phyloP scores from a whole-genome alignment of 1,140 invertebrate genomes.

The Drosophila yakuba region DNA sequence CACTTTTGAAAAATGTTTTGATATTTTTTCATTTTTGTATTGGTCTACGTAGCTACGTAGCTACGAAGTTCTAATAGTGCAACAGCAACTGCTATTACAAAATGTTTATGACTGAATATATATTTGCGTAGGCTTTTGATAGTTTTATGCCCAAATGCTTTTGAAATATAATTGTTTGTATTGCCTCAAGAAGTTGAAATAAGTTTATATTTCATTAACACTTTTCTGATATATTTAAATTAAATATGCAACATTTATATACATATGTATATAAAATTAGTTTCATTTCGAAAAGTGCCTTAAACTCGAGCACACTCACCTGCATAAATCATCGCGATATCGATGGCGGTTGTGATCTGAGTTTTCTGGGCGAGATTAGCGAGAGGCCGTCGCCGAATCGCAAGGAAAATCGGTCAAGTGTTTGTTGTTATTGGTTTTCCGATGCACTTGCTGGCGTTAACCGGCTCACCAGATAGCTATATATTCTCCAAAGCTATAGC shows the following conservation, averaged over 20 bases:
- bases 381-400: constrained; percentile 50
- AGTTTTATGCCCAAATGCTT: neutral
- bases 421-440: constrained; percentile 23
- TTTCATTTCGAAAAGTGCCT: constrained; percentile 30
- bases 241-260: too few relatives aligned
- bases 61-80: neutral
- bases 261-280: neutral
- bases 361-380: constrained; percentile 71
- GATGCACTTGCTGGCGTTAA: constrained; percentile 66
- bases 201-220: neutral
- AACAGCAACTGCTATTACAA: neutral
- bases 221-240: neutral
- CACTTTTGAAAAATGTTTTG: too few relatives aligned
- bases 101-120: neutral
- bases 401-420: constrained; percentile 75
- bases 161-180: neutral
- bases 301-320: constrained; percentile 57
- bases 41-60: too few relatives aligned
- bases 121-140: too few relatives aligned
- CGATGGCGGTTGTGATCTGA: constrained; percentile 45
- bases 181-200: neutral
- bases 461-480: constrained; percentile 55
- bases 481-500: constrained; percentile 38
- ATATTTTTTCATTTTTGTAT: too few relatives aligned
- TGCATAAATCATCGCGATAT: constrained; percentile 74